Evolutionary conservation across 2,888 invertebrate species (phyloP).

Genomic region (Polyploca ridens): DNA sequence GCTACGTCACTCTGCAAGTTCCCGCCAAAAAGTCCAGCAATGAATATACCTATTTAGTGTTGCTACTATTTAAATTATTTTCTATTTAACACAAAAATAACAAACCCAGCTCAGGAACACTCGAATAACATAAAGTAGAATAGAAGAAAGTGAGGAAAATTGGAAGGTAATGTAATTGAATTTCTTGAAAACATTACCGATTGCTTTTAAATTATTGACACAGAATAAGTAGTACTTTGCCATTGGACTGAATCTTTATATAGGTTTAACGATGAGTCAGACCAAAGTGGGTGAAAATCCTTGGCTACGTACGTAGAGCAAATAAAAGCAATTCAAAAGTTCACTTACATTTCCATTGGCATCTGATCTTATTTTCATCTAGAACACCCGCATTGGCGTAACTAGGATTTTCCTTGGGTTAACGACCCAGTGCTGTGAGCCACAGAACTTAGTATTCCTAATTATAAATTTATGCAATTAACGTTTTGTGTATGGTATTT

Average conservation of each 20-base stretch:
- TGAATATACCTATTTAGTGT: too few species aligned
- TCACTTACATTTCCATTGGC: slow-evolving; percentile 8
- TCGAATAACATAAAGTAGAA: too few species aligned
- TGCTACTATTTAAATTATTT: too few species aligned
- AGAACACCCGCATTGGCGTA: slow-evolving; percentile 8
- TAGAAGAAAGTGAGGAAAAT: too few species aligned
- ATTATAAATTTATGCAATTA: not conserved
- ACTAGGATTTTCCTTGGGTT: slow-evolving; percentile 3
- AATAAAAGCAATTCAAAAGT: slow-evolving; percentile 5
- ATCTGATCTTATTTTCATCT: slow-evolving; percentile 6
- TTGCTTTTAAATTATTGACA: not conserved
- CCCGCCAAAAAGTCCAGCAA: too few species aligned
- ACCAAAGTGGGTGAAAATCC: slow-evolving; percentile 1
- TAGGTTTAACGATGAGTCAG: slow-evolving; percentile 4
- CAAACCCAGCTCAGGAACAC: too few species aligned
- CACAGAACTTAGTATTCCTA: not conserved
- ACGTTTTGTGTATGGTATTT: not conserved
- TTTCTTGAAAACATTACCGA: too few species aligned
- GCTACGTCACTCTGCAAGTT: too few species aligned
- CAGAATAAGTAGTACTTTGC: not conserved
- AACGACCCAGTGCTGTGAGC: not conserved
- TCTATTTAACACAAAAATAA: too few species aligned
- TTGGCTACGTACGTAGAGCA: not conserved
- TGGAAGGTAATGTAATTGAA: too few species aligned
- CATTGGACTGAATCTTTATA: not conserved